Conservation (phyloP, 2,888 invertebrate genomes). For the Drosophila acutilabella region DNA sequence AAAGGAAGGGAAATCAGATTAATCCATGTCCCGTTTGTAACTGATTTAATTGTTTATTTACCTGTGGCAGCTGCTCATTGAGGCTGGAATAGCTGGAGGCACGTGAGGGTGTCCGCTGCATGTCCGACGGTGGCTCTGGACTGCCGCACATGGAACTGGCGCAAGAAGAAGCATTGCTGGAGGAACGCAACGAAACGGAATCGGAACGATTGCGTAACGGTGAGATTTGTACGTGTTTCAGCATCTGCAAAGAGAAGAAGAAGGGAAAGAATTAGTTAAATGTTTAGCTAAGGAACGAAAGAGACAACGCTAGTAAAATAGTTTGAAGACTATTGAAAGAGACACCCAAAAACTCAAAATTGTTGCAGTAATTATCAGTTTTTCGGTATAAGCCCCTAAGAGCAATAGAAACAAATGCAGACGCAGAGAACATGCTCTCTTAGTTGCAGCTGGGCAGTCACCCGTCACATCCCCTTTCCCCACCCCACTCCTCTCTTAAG, state of each 20-base stretch:
- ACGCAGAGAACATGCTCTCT: neutral
- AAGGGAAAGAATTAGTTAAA: neutral
- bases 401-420: neutral
- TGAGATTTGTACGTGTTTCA: conserved; percentile 96
- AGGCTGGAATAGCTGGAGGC: conserved; percentile 89
- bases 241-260: conserved; percentile 87
- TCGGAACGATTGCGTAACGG: conserved; percentile 94
- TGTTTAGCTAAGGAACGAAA: neutral
- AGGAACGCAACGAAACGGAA: conserved; percentile 90
- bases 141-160: conserved; percentile 88
- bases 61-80: conserved; percentile 87
- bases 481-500: neutral
- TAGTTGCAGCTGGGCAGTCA: conserved; percentile 14
- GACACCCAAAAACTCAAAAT: neutral
- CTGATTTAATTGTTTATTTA: conserved; percentile 47
- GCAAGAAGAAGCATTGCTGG: conserved; percentile 86
- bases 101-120: conserved; percentile 88
- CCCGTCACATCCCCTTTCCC: neutral
- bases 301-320: neutral
- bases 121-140: conserved; percentile 87
- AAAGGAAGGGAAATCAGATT: neutral
- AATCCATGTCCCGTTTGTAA: neutral
- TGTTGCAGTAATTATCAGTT: neutral
- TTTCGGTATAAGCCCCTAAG: neutral
- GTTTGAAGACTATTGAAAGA: neutral